phyloP scores from a whole-genome alignment of 2,113 vertebrate species.

The Pantherophis guttatus region DNA sequence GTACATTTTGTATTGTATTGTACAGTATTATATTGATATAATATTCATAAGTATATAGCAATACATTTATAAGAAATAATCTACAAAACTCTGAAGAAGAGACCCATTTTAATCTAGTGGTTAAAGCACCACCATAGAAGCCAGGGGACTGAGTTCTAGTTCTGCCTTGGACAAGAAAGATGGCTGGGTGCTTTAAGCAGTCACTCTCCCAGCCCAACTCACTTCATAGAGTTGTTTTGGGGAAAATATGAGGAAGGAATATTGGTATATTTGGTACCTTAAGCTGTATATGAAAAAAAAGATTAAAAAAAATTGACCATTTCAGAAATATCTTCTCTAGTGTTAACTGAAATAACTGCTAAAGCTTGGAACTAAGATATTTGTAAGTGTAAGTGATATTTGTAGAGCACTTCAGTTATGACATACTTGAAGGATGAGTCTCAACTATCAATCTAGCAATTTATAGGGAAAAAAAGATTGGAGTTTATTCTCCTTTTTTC shows the following conservation, averaged over 20 bases:
- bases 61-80: too few species aligned
- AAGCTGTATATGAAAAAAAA: not conserved
- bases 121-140: not conserved
- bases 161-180: not conserved
- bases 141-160: not conserved
- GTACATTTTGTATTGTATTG: not conserved
- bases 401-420: not conserved
- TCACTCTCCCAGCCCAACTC: not conserved
- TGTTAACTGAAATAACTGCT: too few species aligned
- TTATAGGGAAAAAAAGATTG: not conserved
- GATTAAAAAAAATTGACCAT: not conserved
- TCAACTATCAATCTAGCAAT: not conserved
- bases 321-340: not conserved
- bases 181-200: not conserved
- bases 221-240: too few species aligned
- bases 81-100: not conserved
- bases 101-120: not conserved
- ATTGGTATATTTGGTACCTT: not conserved
- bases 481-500: not conserved
- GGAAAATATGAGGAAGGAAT: not conserved
- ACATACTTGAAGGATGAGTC: not conserved
- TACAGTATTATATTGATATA: not conserved
- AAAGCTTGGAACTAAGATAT: not conserved
- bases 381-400: not conserved
- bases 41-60: too few species aligned